Conservation (phyloP, 2,113 vertebrate genomes). For the Forbesichthys papilliferus region DNA sequence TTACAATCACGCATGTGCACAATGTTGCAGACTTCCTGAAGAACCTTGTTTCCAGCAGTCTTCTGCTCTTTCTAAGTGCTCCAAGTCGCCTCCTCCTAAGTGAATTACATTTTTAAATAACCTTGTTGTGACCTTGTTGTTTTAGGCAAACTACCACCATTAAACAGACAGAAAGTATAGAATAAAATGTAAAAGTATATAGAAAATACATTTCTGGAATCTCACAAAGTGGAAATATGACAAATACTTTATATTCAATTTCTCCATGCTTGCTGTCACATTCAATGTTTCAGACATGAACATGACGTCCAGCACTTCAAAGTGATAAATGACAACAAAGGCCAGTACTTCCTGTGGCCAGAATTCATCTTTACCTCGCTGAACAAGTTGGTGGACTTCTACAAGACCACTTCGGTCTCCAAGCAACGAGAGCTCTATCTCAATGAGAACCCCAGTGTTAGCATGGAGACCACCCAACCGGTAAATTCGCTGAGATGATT, state of each 20-base stretch:
- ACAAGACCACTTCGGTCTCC: conserved; percentile 88
- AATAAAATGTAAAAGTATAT: no score
- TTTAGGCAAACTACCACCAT: no score
- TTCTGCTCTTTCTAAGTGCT: no score
- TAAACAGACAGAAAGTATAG: no score
- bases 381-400: conserved; percentile 94
- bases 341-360: conserved; percentile 92
- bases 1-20: no score
- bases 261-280: background rate
- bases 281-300: conserved; percentile 81
- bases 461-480: conserved; percentile 16
- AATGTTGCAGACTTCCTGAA: no score
- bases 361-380: conserved; percentile 90
- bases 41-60: no score
- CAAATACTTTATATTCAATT: background rate
- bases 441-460: conserved; percentile 70
- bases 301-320: conserved; percentile 96
- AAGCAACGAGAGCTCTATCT: conserved; percentile 89
- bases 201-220: no score
- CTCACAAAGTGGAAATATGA: background rate
- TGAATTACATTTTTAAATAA: no score
- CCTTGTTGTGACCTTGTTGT: no score
- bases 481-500: conserved; percentile 11
- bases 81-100: no score
- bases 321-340: conserved; percentile 89